Base-by-base conservation (phyloP, 64 coral and sea anemone genomes). In the Montipora capricornis region DNA sequence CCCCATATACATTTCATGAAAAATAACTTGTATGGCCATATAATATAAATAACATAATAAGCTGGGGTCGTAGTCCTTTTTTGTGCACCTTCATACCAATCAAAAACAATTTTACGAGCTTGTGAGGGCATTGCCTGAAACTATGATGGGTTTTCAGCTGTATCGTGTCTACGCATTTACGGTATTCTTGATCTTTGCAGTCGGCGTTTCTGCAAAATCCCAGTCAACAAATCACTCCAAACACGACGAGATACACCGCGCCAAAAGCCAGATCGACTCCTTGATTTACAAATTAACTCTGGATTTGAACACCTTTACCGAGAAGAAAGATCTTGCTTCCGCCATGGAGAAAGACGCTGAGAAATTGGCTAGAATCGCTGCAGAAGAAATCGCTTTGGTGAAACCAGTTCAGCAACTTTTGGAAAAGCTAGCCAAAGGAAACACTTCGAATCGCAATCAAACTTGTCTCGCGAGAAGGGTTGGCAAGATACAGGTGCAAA, bases 231-330 rank as follows among this genome's bases (percentile, higher is more conserved):
- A 81, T 8, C 15, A 0, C 8, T 51, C 79, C 49, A 58, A 62
- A 58, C 79, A 81, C 22, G 50, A 6, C 8, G 79, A 81, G 16
- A 52, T 58, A 10, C 22, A 81, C 22, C 79, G 79, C 49, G 79
- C 79, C n/a, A 58, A 58, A 62, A 81, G 79, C 14, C 47, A 81
- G 49, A 81, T 81, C 79, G 47, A 81, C 58, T 81, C 79, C 7
- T 15, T 81, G 6, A 53, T 81, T 37, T 57, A 57, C 79, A 81
- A 81, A 45, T 62, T 81, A 58, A 58, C 48, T 8, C 50, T 81
- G 47, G 79, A 81, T 62, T 81, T 81, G 48, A 62, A 81, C 79
- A 81, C 2, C 79, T 53, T 37, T 45, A 81, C 13, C 5, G 0
- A 81, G 6, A 81, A 81, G 15, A 62, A 20, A 20, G 22, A 48